These are phyloP conservation scores for Perizoma flavofasciatum DNA, from an alignment of 2,888 invertebrate species.

Conservation along the genomic window DNA sequence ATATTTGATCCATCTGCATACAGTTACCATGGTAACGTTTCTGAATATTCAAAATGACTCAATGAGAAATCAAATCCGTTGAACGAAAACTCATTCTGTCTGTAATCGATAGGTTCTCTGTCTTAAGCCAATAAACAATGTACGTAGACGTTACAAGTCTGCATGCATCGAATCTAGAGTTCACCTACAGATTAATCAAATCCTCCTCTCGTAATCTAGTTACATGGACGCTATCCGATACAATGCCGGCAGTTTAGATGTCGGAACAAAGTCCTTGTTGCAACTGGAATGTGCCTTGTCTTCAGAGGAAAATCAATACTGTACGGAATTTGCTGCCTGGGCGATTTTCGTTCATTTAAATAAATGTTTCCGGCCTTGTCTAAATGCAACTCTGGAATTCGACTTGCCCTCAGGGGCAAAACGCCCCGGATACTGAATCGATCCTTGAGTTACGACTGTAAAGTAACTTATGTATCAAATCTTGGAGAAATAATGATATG, in stretches of 20 bases:
- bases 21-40: no score
- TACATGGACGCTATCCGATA: slow-evolving; percentile 8
- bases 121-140: no score
- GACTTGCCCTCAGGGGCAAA: slow-evolving; percentile 13
- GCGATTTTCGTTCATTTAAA: no score
- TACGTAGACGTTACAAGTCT: no score
- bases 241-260: slow-evolving; percentile 11
- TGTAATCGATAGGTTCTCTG: no score
- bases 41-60: no score
- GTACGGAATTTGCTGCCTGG: no score
- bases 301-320: not conserved
- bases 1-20: no score
- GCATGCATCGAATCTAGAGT: slow-evolving; percentile 16
- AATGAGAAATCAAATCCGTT: no score
- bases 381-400: slow-evolving; percentile 18
- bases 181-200: slow-evolving; percentile 28
- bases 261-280: slow-evolving; percentile 24
- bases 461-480: slow-evolving; percentile 1
- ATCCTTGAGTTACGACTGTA: slow-evolving; percentile 17
- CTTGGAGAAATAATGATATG: slow-evolving; percentile 11
- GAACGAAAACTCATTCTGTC: no score
- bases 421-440: slow-evolving; percentile 15
- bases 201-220: slow-evolving; percentile 11
- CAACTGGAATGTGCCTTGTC: slow-evolving; percentile 13
- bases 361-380: not conserved